Evolutionary conservation across 2,888 invertebrate genomes (phyloP).

Genomic region (Meganola albula): DNA sequence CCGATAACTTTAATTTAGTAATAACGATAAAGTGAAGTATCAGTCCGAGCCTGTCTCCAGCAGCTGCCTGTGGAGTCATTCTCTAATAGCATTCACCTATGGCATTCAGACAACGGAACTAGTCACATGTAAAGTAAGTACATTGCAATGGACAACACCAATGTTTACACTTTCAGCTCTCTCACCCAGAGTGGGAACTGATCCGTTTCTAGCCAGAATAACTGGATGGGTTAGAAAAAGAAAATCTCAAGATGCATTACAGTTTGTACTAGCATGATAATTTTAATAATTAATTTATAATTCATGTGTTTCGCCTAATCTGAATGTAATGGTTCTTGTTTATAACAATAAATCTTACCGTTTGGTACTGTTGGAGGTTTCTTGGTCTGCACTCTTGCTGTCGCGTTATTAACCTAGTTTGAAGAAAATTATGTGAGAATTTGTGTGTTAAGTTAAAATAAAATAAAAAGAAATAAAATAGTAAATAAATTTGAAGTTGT

Average conservation of each 20-base stretch:
- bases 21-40: conserved; percentile 6
- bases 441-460: conserved; percentile 16
- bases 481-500: too few relatives aligned
- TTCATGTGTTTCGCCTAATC: too few relatives aligned
- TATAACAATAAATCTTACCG: too few relatives aligned
- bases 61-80: conserved; percentile 55
- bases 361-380: conserved; percentile 95
- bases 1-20: too few relatives aligned
- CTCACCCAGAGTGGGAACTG: conserved; percentile 81
- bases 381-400: conserved; percentile 99
- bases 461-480: conserved; percentile 6
- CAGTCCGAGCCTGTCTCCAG: conserved; percentile 56
- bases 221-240: conserved; percentile 75
- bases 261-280: conserved; percentile 32
- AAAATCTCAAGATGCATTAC: conserved; percentile 69
- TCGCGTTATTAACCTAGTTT: conserved; percentile 98
- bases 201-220: conserved; percentile 81
- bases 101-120: conserved; percentile 72
- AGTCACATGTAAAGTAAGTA: conserved; percentile 60
- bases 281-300: conserved; percentile 4
- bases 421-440: conserved; percentile 58
- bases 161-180: conserved; percentile 69
- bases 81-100: conserved; percentile 74
- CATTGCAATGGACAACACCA: conserved; percentile 68
- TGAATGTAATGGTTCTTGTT: too few relatives aligned